These are phyloP conservation scores for Anguilla rostrata DNA, from an alignment of 2,113 vertebrate species.

Conservation along the genomic window DNA sequence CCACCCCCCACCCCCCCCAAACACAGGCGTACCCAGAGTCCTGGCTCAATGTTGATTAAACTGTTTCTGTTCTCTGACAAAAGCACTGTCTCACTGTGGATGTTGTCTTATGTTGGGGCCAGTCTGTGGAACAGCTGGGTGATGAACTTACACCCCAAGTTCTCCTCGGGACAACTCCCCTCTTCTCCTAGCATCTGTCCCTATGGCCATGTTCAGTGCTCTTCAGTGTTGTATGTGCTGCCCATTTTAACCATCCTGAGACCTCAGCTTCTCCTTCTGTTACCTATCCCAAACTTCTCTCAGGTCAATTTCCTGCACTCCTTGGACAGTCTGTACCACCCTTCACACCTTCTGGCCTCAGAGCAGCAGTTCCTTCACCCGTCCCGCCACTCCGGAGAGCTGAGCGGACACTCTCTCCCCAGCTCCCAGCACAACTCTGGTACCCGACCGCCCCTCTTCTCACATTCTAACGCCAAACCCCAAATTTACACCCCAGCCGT, in stretches of 20 bases:
- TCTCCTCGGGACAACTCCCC: background rate
- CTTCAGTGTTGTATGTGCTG: no score
- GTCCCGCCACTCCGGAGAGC: conserved; percentile 82
- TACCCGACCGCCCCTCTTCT: conserved; percentile 44
- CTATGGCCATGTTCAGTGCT: background rate
- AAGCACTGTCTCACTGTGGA: background rate
- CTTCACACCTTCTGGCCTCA: conserved; percentile 87
- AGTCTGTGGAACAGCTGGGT: no score
- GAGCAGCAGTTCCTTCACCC: conserved; percentile 94
- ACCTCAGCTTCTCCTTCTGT: background rate
- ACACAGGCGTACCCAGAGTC: background rate
- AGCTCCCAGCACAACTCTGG: conserved; percentile 87
- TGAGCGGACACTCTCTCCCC: conserved; percentile 88
- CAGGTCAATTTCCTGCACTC: conserved; percentile 93
- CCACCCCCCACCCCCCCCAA: background rate
- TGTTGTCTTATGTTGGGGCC: background rate
- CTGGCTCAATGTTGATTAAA: background rate
- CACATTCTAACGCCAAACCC: background rate
- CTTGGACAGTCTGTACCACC: conserved; percentile 82
- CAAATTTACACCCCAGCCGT: background rate
- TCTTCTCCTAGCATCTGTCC: no score
- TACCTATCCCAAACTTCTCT: conserved; percentile 12
- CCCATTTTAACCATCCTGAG: background rate
- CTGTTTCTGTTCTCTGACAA: no score
- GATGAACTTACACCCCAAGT: background rate